Evolutionary conservation across 92 coral and sea anemone species (phyloP).

Genomic region (Pocillopora meandrina): DNA sequence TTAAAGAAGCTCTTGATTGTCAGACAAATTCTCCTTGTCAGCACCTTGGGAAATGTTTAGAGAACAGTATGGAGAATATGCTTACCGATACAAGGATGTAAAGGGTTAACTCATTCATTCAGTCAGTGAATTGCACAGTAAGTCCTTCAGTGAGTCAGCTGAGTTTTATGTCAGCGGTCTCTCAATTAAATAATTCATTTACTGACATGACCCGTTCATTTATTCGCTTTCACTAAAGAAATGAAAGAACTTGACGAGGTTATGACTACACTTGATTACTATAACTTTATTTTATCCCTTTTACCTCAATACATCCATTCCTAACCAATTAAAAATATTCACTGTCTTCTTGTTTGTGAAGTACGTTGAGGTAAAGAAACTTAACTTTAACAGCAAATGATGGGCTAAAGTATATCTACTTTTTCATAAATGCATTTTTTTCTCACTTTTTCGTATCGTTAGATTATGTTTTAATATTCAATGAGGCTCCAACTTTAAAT

Average conservation of each 20-base stretch:
- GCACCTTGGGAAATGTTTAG: too few relatives aligned
- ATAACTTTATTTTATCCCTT: constrained; percentile 12
- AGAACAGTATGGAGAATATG: too few relatives aligned
- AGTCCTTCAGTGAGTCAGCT: too few relatives aligned
- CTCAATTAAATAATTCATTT: too few relatives aligned
- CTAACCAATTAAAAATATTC: constrained; percentile 34
- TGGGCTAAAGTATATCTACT: not conserved
- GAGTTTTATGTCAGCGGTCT: too few relatives aligned
- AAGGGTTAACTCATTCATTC: not conserved
- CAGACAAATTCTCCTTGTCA: too few relatives aligned
- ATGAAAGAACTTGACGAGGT: too few relatives aligned
- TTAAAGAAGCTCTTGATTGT: too few relatives aligned
- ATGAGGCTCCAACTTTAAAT: not conserved
- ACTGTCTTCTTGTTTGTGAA: not conserved
- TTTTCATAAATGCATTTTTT: not conserved
- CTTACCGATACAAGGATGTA: too few relatives aligned
- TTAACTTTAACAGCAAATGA: not conserved
- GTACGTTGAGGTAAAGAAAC: not conserved
- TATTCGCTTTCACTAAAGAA: too few relatives aligned
- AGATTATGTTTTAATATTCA: not conserved
- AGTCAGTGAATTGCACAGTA: not conserved
- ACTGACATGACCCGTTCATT: too few relatives aligned
- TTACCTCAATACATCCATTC: constrained; percentile 12
- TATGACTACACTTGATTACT: not conserved
- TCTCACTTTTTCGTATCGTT: not conserved